Percentiles rank a stretch among this genome's conserved stretches.
Conservation (phyloP, 2,797 vertebrate species). For the Aphelocoma californica region DNA sequence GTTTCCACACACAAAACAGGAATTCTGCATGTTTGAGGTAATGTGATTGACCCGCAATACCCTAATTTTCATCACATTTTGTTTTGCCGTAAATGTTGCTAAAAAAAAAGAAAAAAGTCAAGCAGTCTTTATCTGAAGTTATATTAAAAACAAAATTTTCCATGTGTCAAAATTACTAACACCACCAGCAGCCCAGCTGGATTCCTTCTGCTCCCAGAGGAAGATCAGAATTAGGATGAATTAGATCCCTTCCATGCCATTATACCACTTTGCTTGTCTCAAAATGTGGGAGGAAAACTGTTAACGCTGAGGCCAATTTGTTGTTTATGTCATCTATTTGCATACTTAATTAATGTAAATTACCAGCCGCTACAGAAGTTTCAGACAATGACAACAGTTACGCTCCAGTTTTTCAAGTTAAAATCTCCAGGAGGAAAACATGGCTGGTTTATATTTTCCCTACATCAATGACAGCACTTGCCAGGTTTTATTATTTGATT, state of each 20-base stretch:
- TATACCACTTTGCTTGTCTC: conserved; percentile 4
- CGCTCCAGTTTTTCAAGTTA: conserved; percentile 12
- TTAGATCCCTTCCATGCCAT: conserved; percentile 45
- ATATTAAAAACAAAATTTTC: background rate
- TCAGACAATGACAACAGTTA: conserved; percentile 40
- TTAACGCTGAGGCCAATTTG: conserved; percentile 57
- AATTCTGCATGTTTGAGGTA: background rate
- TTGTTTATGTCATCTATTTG: conserved; percentile 45
- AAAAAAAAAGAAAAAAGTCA: background rate
- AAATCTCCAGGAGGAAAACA: conserved; percentile 24
- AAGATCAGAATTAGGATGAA: conserved; percentile 41
- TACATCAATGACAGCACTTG: background rate
- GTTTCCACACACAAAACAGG: background rate
- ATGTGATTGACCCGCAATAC: background rate
- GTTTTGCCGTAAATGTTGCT: background rate
- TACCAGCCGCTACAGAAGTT: conserved; percentile 31
- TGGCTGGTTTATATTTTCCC: background rate
- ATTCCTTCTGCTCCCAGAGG: conserved; percentile 6
- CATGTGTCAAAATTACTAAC: background rate
- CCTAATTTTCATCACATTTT: background rate
- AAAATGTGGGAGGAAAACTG: conserved; percentile 30
- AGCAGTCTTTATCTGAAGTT: background rate
- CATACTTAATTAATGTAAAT: conserved; percentile 63
- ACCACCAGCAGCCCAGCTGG: background rate
- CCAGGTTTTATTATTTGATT: conserved; percentile 5